Evolutionary conservation across 1,140 invertebrate species (phyloP), one percentile per base, ranked within the genome.

Genomic region (Cyrtorhinus lividipennis): DNA sequence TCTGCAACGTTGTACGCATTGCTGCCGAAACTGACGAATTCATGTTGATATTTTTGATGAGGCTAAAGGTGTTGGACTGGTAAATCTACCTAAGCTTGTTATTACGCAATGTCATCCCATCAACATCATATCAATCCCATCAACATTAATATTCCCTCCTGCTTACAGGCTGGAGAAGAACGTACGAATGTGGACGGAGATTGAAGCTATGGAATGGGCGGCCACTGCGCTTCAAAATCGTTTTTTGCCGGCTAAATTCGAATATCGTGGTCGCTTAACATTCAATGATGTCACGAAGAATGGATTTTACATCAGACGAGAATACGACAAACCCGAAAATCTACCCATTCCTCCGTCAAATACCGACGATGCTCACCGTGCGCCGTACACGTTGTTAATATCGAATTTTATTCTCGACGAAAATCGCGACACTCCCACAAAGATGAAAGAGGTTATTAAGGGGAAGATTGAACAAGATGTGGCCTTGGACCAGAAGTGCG

Each of bases 161-260:
- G 38, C n/a, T 26, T 27, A 57, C 24, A 63, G 62, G 62, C 38
- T 63, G 56, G 20, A 45, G 20, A 23, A 27, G 59, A 25, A 64
- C 26, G 24, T 24, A 24, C 27, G 30, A 13, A 48, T 59, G 22
- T 30, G 62, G 22, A 24, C 56, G 15, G 62, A 64, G 10, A 57
- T 30, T 24, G 68, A 76, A 1, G 73, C 75, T 0, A 81, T 79
- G 79, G 73, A 78, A 38, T 70, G 71, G 0, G 80, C 79, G 0
- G 69, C 80, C 2, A 73, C 79, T 20, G 69, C 74, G 0, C 72
- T 82, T 1, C 76, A 80, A 61, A 68, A 71, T 1, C 72, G 75
- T 3, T 75, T 80, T 65, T 72, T 80, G 0, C 76, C 79, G 0
- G 74, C 77, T 0, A 81, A 81, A 66, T 76, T 81, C 30, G 77